These are phyloP conservation scores for Glyphotaelius pellucidus DNA, from an alignment of 2,888 invertebrate species.

Conservation along the genomic window DNA sequence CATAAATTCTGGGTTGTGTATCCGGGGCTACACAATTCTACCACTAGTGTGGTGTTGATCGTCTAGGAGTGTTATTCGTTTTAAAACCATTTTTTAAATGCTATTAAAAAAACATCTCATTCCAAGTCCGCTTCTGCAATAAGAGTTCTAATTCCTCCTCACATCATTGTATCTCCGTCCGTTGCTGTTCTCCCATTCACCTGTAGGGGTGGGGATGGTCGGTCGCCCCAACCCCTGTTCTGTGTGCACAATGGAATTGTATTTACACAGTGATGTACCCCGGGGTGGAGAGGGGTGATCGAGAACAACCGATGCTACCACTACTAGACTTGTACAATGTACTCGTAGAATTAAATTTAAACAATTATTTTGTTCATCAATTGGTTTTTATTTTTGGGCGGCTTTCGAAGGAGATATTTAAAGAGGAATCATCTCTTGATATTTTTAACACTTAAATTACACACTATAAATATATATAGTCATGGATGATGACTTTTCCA, in stretches of 20 bases:
- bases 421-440: too few species aligned
- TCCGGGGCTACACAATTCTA: too few species aligned
- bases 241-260: constrained; percentile 45
- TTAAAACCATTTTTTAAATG: too few species aligned
- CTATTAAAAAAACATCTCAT: not conserved
- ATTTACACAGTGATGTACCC: constrained; percentile 5
- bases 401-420: not conserved
- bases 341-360: not conserved
- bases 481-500: too few species aligned
- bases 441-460: too few species aligned
- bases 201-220: not conserved
- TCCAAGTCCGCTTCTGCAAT: not conserved
- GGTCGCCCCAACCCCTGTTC: not conserved
- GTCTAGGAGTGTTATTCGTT: too few species aligned
- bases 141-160: not conserved
- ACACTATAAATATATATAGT: too few species aligned
- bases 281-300: not conserved
- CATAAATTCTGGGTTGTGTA: too few species aligned
- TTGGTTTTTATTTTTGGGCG: not conserved
- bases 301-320: not conserved
- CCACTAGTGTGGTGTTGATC: too few species aligned
- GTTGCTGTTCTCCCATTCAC: not conserved
- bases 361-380: not conserved
- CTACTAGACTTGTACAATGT: not conserved
- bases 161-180: not conserved